A percentile compares a stretch with the other conserved stretches of the same genome.
Conservation (phyloP, 2,113 vertebrate genomes). For the Gadus macrocephalus region DNA sequence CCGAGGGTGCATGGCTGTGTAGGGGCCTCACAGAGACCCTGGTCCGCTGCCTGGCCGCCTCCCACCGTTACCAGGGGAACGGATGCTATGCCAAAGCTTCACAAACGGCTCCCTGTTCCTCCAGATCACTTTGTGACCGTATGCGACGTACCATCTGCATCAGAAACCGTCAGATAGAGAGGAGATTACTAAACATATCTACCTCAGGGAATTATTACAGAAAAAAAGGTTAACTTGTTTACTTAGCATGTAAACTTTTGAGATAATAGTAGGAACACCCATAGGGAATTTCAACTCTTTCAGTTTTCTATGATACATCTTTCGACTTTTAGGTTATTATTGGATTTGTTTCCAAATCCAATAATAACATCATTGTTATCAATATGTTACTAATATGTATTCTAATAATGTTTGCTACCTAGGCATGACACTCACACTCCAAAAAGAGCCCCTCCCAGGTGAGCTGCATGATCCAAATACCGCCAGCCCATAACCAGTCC, state of each 20-base stretch:
- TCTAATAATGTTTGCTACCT: not conserved
- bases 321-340: no score
- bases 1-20: not conserved
- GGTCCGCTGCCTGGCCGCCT: constrained; percentile 68
- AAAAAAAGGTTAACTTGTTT: not conserved
- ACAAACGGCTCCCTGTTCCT: constrained; percentile 91
- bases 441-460: constrained; percentile 92
- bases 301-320: no score
- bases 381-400: not conserved
- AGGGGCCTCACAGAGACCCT: constrained; percentile 17
- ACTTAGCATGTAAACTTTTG: not conserved
- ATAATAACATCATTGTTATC: not conserved
- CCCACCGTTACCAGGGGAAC: constrained; percentile 32
- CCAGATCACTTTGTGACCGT: constrained; percentile 91
- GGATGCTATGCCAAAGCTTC: constrained; percentile 88
- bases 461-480: constrained; percentile 93
- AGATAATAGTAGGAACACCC: no score
- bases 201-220: not conserved
- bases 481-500: constrained; percentile 91
- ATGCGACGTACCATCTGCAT: constrained; percentile 86
- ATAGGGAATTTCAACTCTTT: no score
- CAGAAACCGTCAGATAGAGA: not conserved
- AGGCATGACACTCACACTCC: constrained; percentile 83
- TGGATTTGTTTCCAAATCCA: no score
- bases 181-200: not conserved